phyloP scores from a whole-genome alignment of 2,888 invertebrate species.

The Unio delphinus region DNA sequence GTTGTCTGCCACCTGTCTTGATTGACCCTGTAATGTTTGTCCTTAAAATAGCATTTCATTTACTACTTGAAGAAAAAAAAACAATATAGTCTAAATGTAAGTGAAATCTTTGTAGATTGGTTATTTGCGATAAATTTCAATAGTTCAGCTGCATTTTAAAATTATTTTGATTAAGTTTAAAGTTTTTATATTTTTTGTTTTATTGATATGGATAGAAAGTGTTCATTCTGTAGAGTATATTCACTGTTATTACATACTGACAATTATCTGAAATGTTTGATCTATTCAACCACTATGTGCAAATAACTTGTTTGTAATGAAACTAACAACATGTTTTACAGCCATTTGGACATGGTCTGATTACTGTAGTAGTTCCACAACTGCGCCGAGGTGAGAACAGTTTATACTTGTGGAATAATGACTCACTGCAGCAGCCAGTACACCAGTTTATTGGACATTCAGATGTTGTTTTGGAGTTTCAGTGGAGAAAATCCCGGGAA shows the following conservation, averaged over 20 bases:
- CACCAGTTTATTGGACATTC: constrained; percentile 95
- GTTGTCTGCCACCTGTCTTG: too few species aligned
- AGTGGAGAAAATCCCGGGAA: constrained; percentile 82
- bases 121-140: too few species aligned
- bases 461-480: constrained; percentile 94
- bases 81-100: too few species aligned
- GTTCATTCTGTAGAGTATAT: neutral
- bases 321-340: constrained; percentile 62
- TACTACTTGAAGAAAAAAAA: too few species aligned
- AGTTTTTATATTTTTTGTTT: too few species aligned
- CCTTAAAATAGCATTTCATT: too few species aligned
- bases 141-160: too few species aligned
- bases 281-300: neutral
- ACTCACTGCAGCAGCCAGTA: constrained; percentile 75
- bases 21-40: too few species aligned
- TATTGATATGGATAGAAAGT: too few species aligned
- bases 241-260: neutral
- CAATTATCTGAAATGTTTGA: neutral
- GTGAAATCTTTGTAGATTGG: too few species aligned
- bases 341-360: constrained; percentile 92
- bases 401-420: constrained; percentile 83
- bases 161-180: too few species aligned
- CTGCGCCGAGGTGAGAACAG: constrained; percentile 90
- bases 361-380: constrained; percentile 94
- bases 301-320: neutral